Base-by-base conservation (phyloP, 2,888 invertebrate species). In the Hofmannophila pseudospretella region DNA sequence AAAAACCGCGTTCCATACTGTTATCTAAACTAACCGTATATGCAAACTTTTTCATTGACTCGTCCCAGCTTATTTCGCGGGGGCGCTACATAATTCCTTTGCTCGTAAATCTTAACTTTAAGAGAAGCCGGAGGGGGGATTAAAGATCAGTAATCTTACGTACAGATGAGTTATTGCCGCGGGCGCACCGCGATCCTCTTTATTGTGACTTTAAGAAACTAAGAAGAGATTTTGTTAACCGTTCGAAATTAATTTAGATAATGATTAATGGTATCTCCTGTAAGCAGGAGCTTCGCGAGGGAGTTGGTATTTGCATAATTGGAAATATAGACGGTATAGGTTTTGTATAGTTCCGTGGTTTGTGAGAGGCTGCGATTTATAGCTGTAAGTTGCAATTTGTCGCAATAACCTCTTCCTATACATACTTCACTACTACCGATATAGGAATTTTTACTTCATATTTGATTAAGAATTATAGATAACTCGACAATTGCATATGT, bases 141-240 rank as follows among this genome's bases (percentile, higher is more conserved):
- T 91, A 91, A 90, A 91, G 90, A 91, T 91, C 90, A 90, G 90
- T 90, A 90, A 91, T 91, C 90, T 90, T 89, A 89, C 89, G 88
- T 67, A 84, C 86, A 82, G 90, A 90, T 90, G 90, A 91, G 87
- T 90, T 91, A 91, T 90, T 89, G 88, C 85, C 88, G 19, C 23
- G 23, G 46, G 54, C 62, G 59, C 62, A 58, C 69, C 68, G 64
- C 72, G 74, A 76, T 76, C 82, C 84, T 77, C 84, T 82, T 84
- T 85, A 85, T 85, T 85, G 85, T 85, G 85, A 85, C 84, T 85
- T 82, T 84, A 85, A 86, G 86, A 85, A 86, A 86, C 86, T 81
- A 76, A 78, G 81, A 75, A 76, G 72, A 78, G 84, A 84, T 86
- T 84, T 84, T 81, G 73, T 84, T 75, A 85, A 78, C 77, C 78